Percentiles rank a stretch among this genome's conserved stretches.
These are phyloP conservation scores for Cisticola juncidis DNA, from an alignment of 2,113 vertebrate species.

Conservation along the genomic window DNA sequence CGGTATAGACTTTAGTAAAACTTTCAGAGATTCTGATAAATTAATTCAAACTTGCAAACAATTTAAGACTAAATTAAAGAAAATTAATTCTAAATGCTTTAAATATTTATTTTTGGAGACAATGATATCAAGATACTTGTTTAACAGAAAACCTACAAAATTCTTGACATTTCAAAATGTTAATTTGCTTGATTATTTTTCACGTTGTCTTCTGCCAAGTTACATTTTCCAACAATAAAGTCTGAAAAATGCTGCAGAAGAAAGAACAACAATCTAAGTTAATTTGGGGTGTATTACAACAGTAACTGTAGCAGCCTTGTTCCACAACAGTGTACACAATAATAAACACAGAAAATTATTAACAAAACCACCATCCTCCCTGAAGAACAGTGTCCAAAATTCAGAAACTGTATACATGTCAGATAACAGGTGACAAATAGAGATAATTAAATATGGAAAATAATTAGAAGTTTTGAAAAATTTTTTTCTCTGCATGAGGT, in stretches of 20 bases:
- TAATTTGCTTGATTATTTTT: background rate
- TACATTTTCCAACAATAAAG: background rate
- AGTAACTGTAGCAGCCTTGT: background rate
- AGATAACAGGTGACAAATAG: background rate
- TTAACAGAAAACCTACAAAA: background rate
- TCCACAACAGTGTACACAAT: background rate
- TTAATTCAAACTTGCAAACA: background rate
- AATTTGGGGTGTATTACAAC: background rate
- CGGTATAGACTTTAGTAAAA: background rate
- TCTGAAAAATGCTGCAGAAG: background rate
- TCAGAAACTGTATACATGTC: background rate
- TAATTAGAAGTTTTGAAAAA: background rate
- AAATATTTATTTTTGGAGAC: background rate
- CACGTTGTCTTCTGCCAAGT: background rate
- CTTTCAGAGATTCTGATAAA: background rate
- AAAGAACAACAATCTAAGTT: background rate
- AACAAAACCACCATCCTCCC: background rate
- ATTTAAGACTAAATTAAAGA: background rate
- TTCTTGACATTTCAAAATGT: background rate
- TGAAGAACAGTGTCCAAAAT: background rate
- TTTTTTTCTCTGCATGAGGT: background rate
- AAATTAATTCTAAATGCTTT: background rate
- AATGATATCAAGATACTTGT: background rate
- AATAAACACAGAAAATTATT: background rate
- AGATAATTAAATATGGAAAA: background rate